These are phyloP conservation scores for Peromyscus nudipes DNA, from an alignment of 2,797 vertebrate species.

Conservation along the genomic window DNA sequence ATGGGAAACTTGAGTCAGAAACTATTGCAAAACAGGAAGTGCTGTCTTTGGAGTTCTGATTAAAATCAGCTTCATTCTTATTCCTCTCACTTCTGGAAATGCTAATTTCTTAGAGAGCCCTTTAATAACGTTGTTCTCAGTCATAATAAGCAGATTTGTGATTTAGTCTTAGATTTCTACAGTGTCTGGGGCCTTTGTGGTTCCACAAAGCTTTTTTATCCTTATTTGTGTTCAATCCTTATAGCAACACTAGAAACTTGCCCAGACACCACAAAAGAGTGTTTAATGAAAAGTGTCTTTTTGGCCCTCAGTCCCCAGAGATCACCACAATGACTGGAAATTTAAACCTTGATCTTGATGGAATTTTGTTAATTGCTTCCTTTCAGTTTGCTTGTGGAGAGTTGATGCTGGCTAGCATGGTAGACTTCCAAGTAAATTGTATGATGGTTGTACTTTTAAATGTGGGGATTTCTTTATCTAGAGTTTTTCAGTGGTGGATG, in stretches of 20 bases:
- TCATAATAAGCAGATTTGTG: slow-evolving; percentile 34
- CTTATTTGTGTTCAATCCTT: slow-evolving; percentile 7
- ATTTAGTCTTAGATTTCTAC: not conserved
- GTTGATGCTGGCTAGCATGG: slow-evolving; percentile 48
- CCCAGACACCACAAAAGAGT: not conserved
- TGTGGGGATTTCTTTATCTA: slow-evolving; percentile 18
- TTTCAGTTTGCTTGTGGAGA: slow-evolving; percentile 46
- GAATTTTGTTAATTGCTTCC: slow-evolving; percentile 59
- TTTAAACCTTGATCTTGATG: slow-evolving; percentile 57
- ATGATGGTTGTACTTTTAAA: slow-evolving; percentile 43
- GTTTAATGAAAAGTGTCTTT: not conserved
- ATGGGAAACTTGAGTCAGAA: slow-evolving; percentile 65
- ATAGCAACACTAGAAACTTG: not conserved
- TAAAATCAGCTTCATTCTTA: slow-evolving; percentile 61
- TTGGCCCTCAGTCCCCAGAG: not conserved
- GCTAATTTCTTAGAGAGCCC: slow-evolving; percentile 58
- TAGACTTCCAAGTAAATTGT: slow-evolving; percentile 43
- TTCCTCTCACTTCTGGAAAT: slow-evolving; percentile 59
- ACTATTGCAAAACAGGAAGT: slow-evolving; percentile 79
- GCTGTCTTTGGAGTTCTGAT: slow-evolving; percentile 48
- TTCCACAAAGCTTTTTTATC: not conserved
- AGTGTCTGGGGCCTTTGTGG: not conserved
- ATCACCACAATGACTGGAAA: slow-evolving; percentile 5
- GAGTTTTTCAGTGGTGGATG: not conserved
- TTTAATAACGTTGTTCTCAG: slow-evolving; percentile 48